These are phyloP conservation scores for Ophion slaviceki DNA, from an alignment of 2,888 invertebrate species.

Conservation along the genomic window DNA sequence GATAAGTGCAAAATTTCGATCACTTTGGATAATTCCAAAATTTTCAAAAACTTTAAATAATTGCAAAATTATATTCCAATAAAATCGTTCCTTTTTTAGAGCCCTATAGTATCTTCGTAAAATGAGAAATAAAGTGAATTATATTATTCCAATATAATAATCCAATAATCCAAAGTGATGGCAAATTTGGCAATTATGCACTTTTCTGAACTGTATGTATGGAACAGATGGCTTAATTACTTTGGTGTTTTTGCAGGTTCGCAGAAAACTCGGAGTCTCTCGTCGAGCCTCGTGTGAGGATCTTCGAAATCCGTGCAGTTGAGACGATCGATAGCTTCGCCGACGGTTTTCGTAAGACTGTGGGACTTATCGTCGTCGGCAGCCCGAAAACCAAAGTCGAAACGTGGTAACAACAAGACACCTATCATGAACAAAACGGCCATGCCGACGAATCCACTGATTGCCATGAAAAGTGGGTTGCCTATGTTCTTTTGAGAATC, in stretches of 20 bases:
- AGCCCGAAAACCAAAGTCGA: conserved; percentile 74
- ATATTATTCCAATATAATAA: too few relatives aligned
- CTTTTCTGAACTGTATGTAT: not conserved
- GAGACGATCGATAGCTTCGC: conserved; percentile 73
- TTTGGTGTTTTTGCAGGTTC: conserved; percentile 53
- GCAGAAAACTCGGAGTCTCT: conserved; percentile 29
- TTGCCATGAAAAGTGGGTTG: conserved; percentile 85
- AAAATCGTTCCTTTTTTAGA: too few relatives aligned
- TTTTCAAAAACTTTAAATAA: too few relatives aligned
- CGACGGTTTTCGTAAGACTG: conserved; percentile 71
- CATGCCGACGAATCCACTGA: conserved; percentile 86
- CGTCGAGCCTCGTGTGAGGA: conserved; percentile 33
- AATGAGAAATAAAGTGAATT: too few relatives aligned
- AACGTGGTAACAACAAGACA: conserved; percentile 84
- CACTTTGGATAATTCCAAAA: too few relatives aligned
- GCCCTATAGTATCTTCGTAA: too few relatives aligned
- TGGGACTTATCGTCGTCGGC: conserved; percentile 70
- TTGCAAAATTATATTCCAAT: too few relatives aligned
- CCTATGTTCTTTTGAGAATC: conserved; percentile 80
- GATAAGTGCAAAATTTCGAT: too few relatives aligned
- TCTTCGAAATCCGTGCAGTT: conserved; percentile 48
- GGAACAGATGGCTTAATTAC: conserved; percentile 35
- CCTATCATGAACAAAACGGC: conserved; percentile 85
- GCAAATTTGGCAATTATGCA: too few relatives aligned
- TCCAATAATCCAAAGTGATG: too few relatives aligned